A percentile compares a stretch with the other conserved stretches of the same genome.
phyloP scores from a whole-genome alignment of 2,113 vertebrate genomes.

The Burhinus bistriatus region DNA sequence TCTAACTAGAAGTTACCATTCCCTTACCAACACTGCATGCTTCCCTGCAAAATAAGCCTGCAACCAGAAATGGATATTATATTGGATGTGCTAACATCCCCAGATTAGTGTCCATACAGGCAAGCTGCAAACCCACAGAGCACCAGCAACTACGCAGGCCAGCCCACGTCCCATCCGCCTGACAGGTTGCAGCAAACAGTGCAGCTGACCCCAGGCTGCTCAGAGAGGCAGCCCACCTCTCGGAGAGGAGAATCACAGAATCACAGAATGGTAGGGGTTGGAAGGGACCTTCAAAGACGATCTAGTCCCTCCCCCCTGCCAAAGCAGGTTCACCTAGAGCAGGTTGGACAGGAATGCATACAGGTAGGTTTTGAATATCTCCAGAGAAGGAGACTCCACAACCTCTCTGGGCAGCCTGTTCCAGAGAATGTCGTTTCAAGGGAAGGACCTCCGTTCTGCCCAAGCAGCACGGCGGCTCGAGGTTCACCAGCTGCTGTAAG shows the following conservation, averaged over 20 bases:
- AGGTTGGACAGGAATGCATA: too few species aligned
- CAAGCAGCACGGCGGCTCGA: neutral
- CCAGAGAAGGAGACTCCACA: too few species aligned
- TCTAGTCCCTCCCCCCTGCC: too few species aligned
- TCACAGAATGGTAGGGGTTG: too few species aligned
- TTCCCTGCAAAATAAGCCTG: neutral
- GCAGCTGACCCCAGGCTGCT: neutral
- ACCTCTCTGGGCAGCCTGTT: too few species aligned
- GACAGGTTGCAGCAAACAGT: neutral
- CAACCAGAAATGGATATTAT: neutral
- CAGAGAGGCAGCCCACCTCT: neutral
- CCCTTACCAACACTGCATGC: neutral
- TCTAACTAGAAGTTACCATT: neutral
- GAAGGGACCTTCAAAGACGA: too few species aligned
- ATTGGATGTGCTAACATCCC: neutral
- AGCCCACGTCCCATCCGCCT: neutral
- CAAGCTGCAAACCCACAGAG: neutral
- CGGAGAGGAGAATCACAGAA: too few species aligned
- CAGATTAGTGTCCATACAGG: too few species aligned
- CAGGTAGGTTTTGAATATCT: too few species aligned
- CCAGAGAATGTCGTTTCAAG: neutral
- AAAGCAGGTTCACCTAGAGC: too few species aligned
- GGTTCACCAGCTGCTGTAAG: neutral
- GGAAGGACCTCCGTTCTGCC: neutral
- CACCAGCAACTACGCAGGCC: fast-evolving